Conservation (phyloP, 2,888 invertebrate species). For the Tipula vernalis region DNA sequence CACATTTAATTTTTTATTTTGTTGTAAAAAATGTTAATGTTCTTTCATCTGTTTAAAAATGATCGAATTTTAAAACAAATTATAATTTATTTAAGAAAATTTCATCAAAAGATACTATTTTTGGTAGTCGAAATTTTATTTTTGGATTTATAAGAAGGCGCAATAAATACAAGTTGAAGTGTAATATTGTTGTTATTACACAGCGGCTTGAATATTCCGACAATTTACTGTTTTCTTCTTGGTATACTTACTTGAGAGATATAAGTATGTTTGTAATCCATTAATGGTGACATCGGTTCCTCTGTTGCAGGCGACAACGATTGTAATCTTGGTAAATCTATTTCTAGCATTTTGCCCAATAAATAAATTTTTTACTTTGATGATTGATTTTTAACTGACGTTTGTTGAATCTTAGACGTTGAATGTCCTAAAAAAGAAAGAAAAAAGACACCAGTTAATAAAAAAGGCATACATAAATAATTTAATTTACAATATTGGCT, state of each 20-base stretch:
- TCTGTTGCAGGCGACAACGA: conserved; percentile 27
- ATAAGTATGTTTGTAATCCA: conserved; percentile 20
- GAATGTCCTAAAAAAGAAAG: not conserved
- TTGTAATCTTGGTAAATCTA: conserved; percentile 30
- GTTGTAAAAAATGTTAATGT: not conserved
- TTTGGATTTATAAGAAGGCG: not conserved
- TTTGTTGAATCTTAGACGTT: not conserved
- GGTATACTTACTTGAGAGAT: conserved; percentile 26
- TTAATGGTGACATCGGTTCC: conserved; percentile 20
- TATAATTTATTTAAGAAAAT: not conserved
- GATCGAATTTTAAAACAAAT: not conserved
- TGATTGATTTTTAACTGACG: not conserved
- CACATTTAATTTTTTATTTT: not conserved
- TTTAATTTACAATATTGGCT: too few species aligned
- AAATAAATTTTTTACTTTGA: not conserved
- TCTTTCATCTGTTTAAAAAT: not conserved
- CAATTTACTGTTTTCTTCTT: not conserved
- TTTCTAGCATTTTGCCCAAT: not conserved
- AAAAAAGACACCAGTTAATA: too few species aligned
- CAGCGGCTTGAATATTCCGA: not conserved
- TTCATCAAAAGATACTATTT: not conserved
- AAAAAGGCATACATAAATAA: too few species aligned
- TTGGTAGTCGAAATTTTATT: not conserved
- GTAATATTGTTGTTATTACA: not conserved
- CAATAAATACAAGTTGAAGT: not conserved